Evolutionary conservation across 2,797 vertebrate species (phyloP), one percentile per base, ranked within the genome.

Genomic region (Rhinella marina): DNA sequence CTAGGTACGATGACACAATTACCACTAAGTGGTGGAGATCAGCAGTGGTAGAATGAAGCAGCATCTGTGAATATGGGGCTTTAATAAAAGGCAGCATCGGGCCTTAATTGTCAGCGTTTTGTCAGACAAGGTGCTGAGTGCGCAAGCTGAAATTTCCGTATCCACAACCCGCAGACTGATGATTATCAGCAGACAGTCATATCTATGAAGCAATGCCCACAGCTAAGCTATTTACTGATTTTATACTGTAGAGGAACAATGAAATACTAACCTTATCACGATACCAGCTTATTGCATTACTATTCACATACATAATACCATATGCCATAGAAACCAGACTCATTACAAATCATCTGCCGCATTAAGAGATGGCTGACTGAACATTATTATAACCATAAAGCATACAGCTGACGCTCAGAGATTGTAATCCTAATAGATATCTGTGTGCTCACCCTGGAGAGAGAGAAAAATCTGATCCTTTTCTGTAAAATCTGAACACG

Each of bases 1-100:
- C 81, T 89, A 88, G 91, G 86, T 90, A 88, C 66, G 84, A 90
- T 91, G 90, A 87, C 89, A 88, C 86, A 84, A 85, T 90, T 88
- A 88, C 84, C 90, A 32, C 57, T 82, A 84, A 90, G 85, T 9
- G 8, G 78, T 82, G 85, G 54, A 78, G 87, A 86, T 90, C 87
- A 88, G 66, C 41, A 27, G 50, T 66, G 77, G 62, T 64, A 73
- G 82, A 57, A 78, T 17, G 25, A 87, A 66, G 78, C 52, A 72
- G 86, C 87, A 91, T 88, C 89, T 91, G 85, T 75, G 90, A 90
- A 85, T 78, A 87, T 83, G 82, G 66, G 13, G 12, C 62, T 52
- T 17, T 81, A 80, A 32, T 86, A 87, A 57, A 89, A 88, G 82
- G 86, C 84, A 76, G 87, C 54, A 7, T 54, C 50, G 19, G 10